phyloP scores from a whole-genome alignment of 2,888 invertebrate species.

The Ormia ochracea region DNA sequence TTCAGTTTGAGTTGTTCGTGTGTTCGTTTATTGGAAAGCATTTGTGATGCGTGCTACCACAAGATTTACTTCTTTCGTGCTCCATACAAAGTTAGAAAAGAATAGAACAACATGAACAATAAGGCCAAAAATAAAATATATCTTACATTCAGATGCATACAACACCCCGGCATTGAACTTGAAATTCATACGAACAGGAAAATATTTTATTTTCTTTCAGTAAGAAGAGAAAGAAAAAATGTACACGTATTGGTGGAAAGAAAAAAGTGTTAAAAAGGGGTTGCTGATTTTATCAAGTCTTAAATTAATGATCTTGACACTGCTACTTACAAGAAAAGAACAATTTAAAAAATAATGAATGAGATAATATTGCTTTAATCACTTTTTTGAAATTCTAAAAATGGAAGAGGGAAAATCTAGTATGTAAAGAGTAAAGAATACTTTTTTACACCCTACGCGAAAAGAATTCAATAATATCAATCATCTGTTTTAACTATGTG shows the following conservation, averaged over 20 bases:
- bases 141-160: not conserved
- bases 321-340: slow-evolving; percentile 37
- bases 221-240: not conserved
- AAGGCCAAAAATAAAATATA: not conserved
- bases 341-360: slow-evolving; percentile 23
- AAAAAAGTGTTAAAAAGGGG: slow-evolving; percentile 57
- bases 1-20: not conserved
- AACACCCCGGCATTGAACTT: slow-evolving; percentile 50
- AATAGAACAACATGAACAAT: slow-evolving; percentile 27
- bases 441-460: not conserved
- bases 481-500: too few relatives aligned
- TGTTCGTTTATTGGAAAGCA: not conserved
- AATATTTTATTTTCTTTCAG: not conserved
- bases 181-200: slow-evolving; percentile 19
- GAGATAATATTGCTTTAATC: slow-evolving; percentile 20
- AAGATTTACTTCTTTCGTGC: slow-evolving; percentile 45
- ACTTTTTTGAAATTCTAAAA: not conserved
- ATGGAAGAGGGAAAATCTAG: not conserved
- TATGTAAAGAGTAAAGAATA: not conserved
- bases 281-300: slow-evolving; percentile 32
- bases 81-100: slow-evolving; percentile 31
- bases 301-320: slow-evolving; percentile 45
- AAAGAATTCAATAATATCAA: not conserved
- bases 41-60: slow-evolving; percentile 38
- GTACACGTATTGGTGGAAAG: not conserved